Evolutionary conservation across 2,113 vertebrate genomes (phyloP).

Genomic region (Callopanchax toddi): DNA sequence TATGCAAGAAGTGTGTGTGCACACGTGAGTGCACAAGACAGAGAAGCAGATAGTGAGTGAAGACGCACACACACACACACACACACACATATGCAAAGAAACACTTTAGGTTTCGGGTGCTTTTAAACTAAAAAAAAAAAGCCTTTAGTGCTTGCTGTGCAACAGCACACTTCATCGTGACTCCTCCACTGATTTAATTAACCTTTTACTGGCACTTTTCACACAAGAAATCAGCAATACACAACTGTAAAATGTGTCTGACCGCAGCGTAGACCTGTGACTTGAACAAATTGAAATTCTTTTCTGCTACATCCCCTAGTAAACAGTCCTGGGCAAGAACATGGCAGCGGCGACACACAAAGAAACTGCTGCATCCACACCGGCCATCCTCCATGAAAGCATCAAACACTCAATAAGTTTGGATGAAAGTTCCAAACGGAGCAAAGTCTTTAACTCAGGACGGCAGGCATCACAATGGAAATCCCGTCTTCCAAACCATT

Average conservation of each 20-base stretch:
- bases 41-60: conserved; percentile 36
- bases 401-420: conserved; percentile 12
- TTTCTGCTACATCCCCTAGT: conserved; percentile 9
- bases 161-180: conserved; percentile 52
- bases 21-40: neutral
- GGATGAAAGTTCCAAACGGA: conserved; percentile 33
- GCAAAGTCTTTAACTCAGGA: conserved; percentile 35
- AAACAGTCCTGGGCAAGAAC: conserved; percentile 18
- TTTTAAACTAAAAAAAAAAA: conserved; percentile 67
- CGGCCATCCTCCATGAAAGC: conserved; percentile 22
- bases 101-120: conserved; percentile 57
- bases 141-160: conserved; percentile 59
- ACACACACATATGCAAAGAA: conserved; percentile 30
- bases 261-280: conserved; percentile 25
- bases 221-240: conserved; percentile 39
- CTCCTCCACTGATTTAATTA: conserved; percentile 73
- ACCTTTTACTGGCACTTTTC: conserved; percentile 62
- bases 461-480: conserved; percentile 43
- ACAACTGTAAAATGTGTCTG: conserved; percentile 34
- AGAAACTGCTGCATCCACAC: neutral
- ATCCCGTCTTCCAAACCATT: conserved; percentile 27
- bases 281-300: conserved; percentile 44
- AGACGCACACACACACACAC: neutral
- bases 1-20: neutral
- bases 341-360: neutral